Evolutionary conservation across 2,888 invertebrate species (phyloP), one percentile per base, ranked within the genome.

Genomic region (Danaus chrysippus): DNA sequence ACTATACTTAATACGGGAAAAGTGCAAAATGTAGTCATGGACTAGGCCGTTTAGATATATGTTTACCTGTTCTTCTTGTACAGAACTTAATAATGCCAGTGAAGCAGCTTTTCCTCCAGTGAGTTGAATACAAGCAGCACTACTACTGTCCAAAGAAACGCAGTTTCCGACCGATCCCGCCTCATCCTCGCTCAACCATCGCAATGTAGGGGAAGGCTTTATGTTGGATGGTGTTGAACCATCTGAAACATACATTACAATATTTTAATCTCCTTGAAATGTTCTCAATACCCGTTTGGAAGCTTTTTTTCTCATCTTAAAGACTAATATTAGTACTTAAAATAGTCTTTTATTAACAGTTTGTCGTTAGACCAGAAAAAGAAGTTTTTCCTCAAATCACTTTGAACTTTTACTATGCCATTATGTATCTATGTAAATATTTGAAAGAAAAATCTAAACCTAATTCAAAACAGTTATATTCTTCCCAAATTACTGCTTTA

Each of bases 21-120:
- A 34, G 6, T 34, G 8, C 8, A 34, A 34, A 6, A 34, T 34
- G 23, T 23, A 23, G 3, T 3, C 23, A 34, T 3, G 3, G 23
- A 34, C 23, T 34, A 34, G 3, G 8, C 23, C 6, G 8, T 34
- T 34, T 34, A 34, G 23, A 34, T 34, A 6, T 34, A 6, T 34
- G 54, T 54, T 17, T 82, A 93, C 93, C 74, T 92, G 80, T 53
- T 84, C 73, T 15, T 80, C 71, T 59, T 93, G 82, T 17, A 84
- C 70, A 0, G 89, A 84, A 10, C 82, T 76, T 54, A 96, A 83
- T 46, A 94, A 79, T 0, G 95, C 95, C 12, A 97, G 82, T 1
- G 96, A 96, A 1, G 94, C 93, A 10, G 95, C 96, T 81, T 96
- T 97, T 0, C 96, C 96, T 0, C 97, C 97, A 0, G 95, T 94